These are phyloP conservation scores for Scortum barcoo DNA, from an alignment of 2,113 vertebrate species.

Conservation along the genomic window DNA sequence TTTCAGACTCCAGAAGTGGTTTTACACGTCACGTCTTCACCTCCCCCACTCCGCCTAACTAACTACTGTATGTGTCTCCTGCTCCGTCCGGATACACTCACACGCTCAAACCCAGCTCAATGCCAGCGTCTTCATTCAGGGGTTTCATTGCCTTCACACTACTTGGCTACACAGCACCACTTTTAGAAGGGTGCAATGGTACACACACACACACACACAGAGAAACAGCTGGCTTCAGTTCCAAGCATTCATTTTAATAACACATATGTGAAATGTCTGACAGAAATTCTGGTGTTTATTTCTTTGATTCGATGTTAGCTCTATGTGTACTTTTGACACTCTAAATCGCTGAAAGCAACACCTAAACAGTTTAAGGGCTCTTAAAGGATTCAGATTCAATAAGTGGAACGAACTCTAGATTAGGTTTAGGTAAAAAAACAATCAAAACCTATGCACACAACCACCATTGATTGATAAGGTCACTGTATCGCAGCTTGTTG, in stretches of 20 bases:
- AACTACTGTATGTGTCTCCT: not conserved
- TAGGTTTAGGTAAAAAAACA: not conserved
- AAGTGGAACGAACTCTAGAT: not conserved
- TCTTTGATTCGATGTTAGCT: not conserved
- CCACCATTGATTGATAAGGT: not conserved
- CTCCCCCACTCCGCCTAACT: constrained; percentile 14
- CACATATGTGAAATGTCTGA: not conserved
- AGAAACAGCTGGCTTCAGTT: not conserved
- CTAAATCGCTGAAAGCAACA: not conserved
- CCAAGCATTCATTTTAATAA: not conserved
- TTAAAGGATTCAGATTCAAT: not conserved
- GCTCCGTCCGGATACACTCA: not conserved
- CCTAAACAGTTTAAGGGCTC: not conserved
- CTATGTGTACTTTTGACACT: not conserved
- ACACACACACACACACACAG: not conserved
- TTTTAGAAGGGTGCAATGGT: not conserved
- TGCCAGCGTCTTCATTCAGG: not conserved
- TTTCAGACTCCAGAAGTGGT: constrained; percentile 38
- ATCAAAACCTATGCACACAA: not conserved
- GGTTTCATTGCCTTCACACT: not conserved
- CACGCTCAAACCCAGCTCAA: not conserved
- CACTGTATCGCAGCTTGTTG: not conserved
- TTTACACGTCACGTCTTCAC: constrained; percentile 37
- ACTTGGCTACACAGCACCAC: not conserved
- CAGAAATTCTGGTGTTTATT: not conserved